Evolutionary conservation across 2,113 vertebrate genomes (phyloP), one percentile per base, ranked within the genome.

Genomic region (Campylorhamphus procurvoides): DNA sequence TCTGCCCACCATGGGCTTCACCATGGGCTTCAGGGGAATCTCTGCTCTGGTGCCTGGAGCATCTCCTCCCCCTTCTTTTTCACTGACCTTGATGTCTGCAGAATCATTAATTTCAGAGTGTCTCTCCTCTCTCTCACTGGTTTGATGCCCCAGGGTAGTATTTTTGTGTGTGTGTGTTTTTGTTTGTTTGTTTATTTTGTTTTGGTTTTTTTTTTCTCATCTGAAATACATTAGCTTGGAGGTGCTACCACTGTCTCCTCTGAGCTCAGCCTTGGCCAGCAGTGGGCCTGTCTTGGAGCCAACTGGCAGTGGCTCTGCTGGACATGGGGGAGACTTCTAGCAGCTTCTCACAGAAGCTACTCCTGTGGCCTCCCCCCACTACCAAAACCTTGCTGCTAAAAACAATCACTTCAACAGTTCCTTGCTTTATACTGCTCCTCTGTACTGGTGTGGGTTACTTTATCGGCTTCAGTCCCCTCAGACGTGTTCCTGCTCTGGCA

Each of bases 221-320:
- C 28, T 31, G 82, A 31, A 60, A 40, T 27, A 25, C 23, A 25
- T 29, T 17, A 53, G 4, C 19, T 46, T 24, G 33, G 33, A 74
- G 11, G 25, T 7, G 2, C 18, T 31, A 16, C 16, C 27, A 1
- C 8, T 3, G 3, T 19, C 8, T 7, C 22, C 25, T 12, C 1
- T 14, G 29, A 49, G 4, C 42, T 68, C 0, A 0, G 11, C 16
- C 24, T 74, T 58, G 18, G 16, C 18, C 22, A 47, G 37, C 0
- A 0, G 37, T 2, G 1, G 7, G 9, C 25, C 25, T 4, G 1
- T 35, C 31, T n/a, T 44, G 12, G 19, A 60, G 44, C 12, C 8
- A 9, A 10, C 19, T 84, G 50, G 5, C 8, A 9, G 19, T 72
- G 46, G 17, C 5, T 71, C 10, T 71, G 3, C 72, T 14, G 5